Conservation (phyloP, 1,140 invertebrate genomes). For the Fopius arisanus region DNA sequence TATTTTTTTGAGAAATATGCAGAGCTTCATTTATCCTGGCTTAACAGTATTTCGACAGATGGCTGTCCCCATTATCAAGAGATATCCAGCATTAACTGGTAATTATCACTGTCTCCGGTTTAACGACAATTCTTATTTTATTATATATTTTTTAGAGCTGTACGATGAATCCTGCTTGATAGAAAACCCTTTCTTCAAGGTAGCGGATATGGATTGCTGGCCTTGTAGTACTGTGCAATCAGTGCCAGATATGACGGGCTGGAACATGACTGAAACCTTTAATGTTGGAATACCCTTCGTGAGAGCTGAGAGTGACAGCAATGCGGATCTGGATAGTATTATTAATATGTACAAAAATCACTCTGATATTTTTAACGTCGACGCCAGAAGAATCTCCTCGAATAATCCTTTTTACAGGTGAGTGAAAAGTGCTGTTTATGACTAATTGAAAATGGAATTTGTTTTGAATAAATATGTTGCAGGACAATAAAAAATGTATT, state of each 20-base stretch:
- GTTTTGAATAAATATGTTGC: conserved; percentile 46
- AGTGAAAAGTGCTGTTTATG: too few species aligned
- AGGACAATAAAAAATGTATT: conserved; percentile 51
- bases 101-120: conserved; percentile 22
- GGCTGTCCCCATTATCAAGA: conserved; percentile 70
- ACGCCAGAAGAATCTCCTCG: conserved; percentile 65
- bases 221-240: conserved; percentile 74
- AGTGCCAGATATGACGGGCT: conserved; percentile 65
- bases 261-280: conserved; percentile 51
- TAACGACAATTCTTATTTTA: too few species aligned
- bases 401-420: conserved; percentile 58
- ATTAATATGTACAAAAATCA: conserved; percentile 28
- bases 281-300: conserved; percentile 56
- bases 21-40: conserved; percentile 75
- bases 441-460: conserved; percentile 24
- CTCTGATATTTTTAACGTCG: conserved; percentile 32
- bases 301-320: conserved; percentile 41
- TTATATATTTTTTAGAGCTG: conserved; percentile 71
- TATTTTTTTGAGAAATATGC: conserved; percentile 70
- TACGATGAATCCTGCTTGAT: conserved; percentile 82
- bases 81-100: conserved; percentile 73
- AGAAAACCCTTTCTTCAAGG: conserved; percentile 78
- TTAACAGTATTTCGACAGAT: conserved; percentile 69
- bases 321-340: conserved; percentile 36
- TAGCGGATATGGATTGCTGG: conserved; percentile 79